Evolutionary conservation across 1,140 invertebrate species (phyloP).

Genomic region (Pachypeltis micranthus): DNA sequence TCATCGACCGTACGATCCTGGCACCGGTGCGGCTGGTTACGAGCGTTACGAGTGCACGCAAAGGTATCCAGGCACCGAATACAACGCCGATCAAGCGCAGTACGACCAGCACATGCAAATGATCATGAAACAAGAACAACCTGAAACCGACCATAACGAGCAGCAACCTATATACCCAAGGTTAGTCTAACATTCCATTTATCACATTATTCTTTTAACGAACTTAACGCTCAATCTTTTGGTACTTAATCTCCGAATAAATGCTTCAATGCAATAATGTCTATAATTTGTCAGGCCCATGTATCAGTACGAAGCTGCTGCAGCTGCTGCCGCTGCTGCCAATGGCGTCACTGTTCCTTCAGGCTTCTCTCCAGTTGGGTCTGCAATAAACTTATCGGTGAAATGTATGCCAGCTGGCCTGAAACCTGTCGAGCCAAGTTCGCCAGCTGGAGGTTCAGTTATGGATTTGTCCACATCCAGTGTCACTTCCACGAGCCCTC

Average conservation of each 20-base stretch:
- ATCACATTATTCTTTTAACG: too few relatives aligned
- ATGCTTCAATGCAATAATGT: too few relatives aligned
- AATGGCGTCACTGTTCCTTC: conserved; percentile 34
- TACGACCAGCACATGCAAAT: conserved; percentile 23
- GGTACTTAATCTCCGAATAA: too few relatives aligned
- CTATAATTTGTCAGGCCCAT: conserved; percentile 52
- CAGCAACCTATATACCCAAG: conserved; percentile 55
- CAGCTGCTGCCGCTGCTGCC: conserved; percentile 32
- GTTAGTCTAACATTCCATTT: conserved; percentile 33
- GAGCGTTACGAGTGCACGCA: conserved; percentile 58
- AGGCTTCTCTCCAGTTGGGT: conserved; percentile 45
- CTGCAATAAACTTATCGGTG: conserved; percentile 68
- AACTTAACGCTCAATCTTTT: too few relatives aligned
- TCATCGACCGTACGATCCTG: conserved; percentile 47
- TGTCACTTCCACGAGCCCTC: conserved; percentile 67
- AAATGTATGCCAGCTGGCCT: conserved; percentile 63
- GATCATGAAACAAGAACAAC: conserved; percentile 36
- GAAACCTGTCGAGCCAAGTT: conserved; percentile 25
- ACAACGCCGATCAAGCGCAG: conserved; percentile 29
- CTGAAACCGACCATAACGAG: conserved; percentile 41
- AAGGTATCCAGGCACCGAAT: conserved; percentile 27
- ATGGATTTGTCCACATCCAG: conserved; percentile 79
- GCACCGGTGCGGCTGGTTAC: conserved; percentile 48
- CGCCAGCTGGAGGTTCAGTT: conserved; percentile 45
- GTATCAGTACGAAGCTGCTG: conserved; percentile 60